Evolutionary conservation across 2,797 vertebrate genomes (phyloP).

Genomic region (Heteromormyrus szaboi): DNA sequence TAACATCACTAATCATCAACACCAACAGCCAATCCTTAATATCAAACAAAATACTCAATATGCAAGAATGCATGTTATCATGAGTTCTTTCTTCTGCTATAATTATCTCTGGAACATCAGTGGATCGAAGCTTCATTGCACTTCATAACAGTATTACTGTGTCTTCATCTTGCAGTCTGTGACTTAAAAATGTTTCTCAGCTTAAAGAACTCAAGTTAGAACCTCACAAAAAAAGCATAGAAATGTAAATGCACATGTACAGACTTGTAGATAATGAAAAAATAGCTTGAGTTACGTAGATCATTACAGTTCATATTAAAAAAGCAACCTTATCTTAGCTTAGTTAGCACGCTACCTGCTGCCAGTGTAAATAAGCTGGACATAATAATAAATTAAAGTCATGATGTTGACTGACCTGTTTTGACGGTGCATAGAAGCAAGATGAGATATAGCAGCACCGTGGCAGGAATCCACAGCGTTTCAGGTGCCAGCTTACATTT

Average conservation of each 20-base stretch:
- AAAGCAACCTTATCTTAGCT: neutral
- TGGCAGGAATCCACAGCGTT: neutral
- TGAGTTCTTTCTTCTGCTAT: neutral
- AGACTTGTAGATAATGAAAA: neutral
- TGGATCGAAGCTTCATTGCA: neutral
- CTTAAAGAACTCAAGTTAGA: neutral
- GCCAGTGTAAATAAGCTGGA: neutral
- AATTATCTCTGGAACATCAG: neutral
- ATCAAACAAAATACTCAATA: neutral
- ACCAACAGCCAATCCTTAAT: neutral
- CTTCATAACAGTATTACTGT: neutral
- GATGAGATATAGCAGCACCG: neutral
- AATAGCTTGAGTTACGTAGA: neutral
- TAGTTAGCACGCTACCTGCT: neutral
- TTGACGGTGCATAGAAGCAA: neutral
- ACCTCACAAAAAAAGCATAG: neutral
- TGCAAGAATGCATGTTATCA: neutral
- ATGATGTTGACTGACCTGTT: conserved; percentile 16
- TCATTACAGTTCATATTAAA: neutral
- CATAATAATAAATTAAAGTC: neutral
- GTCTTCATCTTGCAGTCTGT: neutral
- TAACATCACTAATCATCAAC: neutral
- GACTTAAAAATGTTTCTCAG: neutral
- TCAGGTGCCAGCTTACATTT: neutral
- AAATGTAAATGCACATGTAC: neutral